A percentile compares a stretch with the other conserved stretches of the same genome.
Evolutionary conservation across 2,113 vertebrate species (phyloP).

Genomic region (Pelodiscus sinensis): DNA sequence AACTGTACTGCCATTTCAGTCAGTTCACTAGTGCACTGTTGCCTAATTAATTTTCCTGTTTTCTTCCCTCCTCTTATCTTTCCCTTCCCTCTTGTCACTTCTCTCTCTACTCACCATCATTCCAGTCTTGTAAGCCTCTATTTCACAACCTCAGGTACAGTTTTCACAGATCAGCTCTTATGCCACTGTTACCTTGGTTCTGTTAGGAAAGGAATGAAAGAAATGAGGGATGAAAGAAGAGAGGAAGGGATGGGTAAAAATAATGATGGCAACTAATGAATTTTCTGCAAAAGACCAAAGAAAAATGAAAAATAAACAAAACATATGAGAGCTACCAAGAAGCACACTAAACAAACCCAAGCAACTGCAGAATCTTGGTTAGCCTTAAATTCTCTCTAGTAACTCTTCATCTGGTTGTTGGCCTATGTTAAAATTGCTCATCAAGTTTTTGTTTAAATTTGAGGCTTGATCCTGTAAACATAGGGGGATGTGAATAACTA

Average conservation of each 20-base stretch:
- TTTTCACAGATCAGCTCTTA: background rate
- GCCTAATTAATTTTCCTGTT: background rate
- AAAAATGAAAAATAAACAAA: background rate
- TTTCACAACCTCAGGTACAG: fast-evolving
- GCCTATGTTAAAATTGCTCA: background rate
- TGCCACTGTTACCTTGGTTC: fast-evolving
- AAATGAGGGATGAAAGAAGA: background rate
- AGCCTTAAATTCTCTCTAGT: background rate
- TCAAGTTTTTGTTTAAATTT: background rate
- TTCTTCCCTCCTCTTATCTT: background rate
- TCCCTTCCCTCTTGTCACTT: background rate
- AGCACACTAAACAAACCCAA: background rate
- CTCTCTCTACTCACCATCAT: background rate
- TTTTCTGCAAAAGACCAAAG: background rate
- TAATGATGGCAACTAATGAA: background rate
- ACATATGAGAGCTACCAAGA: background rate
- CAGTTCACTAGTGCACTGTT: background rate
- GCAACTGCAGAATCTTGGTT: background rate
- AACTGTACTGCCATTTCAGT: background rate
- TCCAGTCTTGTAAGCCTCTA: background rate
- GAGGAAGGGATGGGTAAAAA: fast-evolving
- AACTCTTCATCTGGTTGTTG: background rate
- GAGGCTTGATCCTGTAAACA: too few relatives aligned
- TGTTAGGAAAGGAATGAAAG: background rate
- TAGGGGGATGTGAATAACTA: too few relatives aligned